phyloP scores from a whole-genome alignment of 64 coral and sea anemone genomes.

The Montipora sp. region DNA sequence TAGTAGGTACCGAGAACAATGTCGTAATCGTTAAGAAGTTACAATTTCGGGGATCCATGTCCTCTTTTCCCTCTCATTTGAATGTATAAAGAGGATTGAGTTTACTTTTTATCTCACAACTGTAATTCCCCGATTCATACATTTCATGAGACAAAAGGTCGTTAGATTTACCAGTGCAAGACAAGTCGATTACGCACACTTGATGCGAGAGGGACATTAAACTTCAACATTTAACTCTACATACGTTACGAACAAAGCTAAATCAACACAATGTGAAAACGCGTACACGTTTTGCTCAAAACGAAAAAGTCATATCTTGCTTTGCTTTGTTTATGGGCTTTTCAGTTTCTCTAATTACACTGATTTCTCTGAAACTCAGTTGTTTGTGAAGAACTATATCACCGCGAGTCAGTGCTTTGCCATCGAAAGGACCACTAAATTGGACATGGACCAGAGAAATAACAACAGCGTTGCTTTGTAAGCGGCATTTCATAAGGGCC shows the following conservation, averaged over 20 bases:
- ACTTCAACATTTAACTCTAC: too few relatives aligned
- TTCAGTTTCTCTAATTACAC: background rate
- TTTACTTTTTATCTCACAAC: background rate
- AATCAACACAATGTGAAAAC: too few relatives aligned
- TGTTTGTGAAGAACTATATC: background rate
- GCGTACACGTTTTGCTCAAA: too few relatives aligned
- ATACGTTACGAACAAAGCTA: too few relatives aligned
- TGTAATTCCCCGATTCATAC: background rate
- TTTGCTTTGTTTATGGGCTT: background rate
- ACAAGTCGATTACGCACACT: background rate
- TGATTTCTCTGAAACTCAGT: background rate
- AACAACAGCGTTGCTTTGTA: background rate
- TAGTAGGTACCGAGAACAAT: background rate
- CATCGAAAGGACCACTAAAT: too few relatives aligned
- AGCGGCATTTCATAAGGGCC: background rate
- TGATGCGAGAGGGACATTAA: too few relatives aligned
- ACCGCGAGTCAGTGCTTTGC: too few relatives aligned
- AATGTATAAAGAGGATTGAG: constrained; percentile 8
- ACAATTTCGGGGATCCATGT: background rate
- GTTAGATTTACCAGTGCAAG: background rate
- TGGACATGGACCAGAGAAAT: background rate
- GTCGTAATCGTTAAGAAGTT: background rate
- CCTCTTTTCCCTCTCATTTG: background rate
- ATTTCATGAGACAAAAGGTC: background rate
- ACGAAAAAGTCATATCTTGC: background rate